Conservation (phyloP, 2,797 vertebrate genomes). For the Neosilurus mollespiculum region DNA sequence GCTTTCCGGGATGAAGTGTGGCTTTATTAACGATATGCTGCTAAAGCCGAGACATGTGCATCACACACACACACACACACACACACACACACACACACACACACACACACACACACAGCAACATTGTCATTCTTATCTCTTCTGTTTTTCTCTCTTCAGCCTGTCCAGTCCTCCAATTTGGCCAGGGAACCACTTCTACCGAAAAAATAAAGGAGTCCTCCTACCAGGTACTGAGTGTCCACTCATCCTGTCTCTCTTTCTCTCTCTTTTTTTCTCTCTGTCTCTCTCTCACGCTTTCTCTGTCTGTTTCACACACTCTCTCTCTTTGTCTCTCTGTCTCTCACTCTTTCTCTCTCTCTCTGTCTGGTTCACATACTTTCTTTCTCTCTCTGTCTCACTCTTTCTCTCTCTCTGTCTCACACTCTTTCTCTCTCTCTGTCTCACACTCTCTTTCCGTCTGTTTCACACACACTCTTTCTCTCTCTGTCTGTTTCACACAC, state of each 20-base stretch:
- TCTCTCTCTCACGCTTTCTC: neutral
- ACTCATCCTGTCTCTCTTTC: neutral
- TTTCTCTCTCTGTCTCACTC: neutral
- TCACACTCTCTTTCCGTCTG: no score
- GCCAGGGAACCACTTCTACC: conserved; percentile 86
- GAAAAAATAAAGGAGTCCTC: conserved; percentile 83
- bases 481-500: no score
- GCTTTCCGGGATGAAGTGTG: conserved; percentile 1
- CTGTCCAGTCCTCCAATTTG: conserved; percentile 86
- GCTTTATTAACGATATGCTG: conserved; percentile 28
- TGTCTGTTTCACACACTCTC: neutral
- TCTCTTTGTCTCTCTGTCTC: neutral
- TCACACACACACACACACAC: neutral
- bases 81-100: conserved; percentile 19
- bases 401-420: neutral
- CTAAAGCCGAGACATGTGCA: conserved; percentile 5
- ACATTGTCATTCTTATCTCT: conserved; percentile 22
- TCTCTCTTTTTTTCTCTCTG: neutral
- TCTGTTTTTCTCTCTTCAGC: conserved; percentile 63
- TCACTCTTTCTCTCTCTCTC: neutral
- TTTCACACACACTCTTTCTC: neutral
- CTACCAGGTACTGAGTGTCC: conserved; percentile 78
- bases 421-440: neutral
- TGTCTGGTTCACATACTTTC: neutral
- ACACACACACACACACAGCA: neutral